Conservation (phyloP, 2,888 invertebrate genomes). For the Cordylochernes scorpioides region DNA sequence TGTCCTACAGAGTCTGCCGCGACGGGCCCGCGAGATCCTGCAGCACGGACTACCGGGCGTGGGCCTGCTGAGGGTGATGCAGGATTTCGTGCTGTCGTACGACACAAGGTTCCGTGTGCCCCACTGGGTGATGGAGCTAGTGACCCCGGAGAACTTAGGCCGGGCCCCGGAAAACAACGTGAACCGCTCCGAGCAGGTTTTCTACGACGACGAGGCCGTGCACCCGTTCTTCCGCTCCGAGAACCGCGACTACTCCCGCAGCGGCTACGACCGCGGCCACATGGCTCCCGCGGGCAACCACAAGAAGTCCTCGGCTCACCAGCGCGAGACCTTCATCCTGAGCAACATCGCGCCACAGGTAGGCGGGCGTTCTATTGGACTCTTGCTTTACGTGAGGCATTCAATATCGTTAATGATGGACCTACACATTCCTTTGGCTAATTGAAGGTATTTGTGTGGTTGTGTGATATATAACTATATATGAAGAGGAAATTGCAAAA, state of each 20-base stretch:
- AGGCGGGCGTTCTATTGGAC: no score
- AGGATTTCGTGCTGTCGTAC: slow-evolving; percentile 74
- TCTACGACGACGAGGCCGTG: slow-evolving; percentile 46
- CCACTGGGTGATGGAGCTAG: slow-evolving; percentile 89
- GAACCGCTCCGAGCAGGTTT: slow-evolving; percentile 57
- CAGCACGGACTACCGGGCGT: no score
- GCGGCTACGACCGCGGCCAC: slow-evolving; percentile 45
- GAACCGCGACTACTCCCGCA: slow-evolving; percentile 49
- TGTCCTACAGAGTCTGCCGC: no score
- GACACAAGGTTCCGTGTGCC: slow-evolving; percentile 55
- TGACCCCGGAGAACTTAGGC: slow-evolving; percentile 39
- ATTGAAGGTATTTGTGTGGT: no score
- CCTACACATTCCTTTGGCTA: no score
- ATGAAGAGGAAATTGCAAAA: no score
- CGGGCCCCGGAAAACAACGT: no score
- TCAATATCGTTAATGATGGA: no score
- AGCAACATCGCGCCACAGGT: slow-evolving; percentile 82
- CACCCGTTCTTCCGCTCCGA: slow-evolving; percentile 31
- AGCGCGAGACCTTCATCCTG: slow-evolving; percentile 71
- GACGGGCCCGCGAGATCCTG: no score
- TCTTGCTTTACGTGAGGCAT: no score
- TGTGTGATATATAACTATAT: no score
- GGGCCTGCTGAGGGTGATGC: no score
- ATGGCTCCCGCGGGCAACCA: slow-evolving; percentile 94
- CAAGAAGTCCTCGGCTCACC: slow-evolving; percentile 41